These are phyloP conservation scores for Vulpes ferrilata DNA, from an alignment of 2,113 vertebrate genomes.

Conservation along the genomic window DNA sequence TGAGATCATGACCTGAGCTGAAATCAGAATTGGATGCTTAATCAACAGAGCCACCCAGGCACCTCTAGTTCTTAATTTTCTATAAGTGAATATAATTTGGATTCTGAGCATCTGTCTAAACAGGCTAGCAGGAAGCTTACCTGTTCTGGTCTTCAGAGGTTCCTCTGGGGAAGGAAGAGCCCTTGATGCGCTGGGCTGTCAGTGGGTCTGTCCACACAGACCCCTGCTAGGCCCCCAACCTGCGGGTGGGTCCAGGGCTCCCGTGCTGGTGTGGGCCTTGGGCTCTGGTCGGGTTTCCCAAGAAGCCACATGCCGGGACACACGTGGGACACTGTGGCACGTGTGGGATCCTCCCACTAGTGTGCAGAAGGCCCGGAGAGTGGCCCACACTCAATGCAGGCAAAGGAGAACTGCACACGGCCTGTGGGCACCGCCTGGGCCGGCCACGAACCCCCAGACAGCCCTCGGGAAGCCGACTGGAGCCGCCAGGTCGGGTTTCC, in stretches of 20 bases:
- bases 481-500: neutral
- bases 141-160: neutral
- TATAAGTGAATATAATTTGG: neutral
- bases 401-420: neutral
- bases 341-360: neutral
- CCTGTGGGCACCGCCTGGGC: accelerated
- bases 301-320: neutral
- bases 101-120: neutral
- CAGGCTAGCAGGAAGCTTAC: neutral
- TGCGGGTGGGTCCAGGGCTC: neutral
- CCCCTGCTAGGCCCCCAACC: neutral
- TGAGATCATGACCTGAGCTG: neutral
- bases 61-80: neutral
- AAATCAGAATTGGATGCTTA: neutral
- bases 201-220: neutral
- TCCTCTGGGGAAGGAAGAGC: neutral
- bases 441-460: too few species aligned
- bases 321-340: neutral
- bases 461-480: neutral
- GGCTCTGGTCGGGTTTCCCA: neutral
- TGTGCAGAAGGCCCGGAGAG: neutral
- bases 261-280: neutral
- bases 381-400: accelerated
- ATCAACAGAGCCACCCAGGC: neutral
- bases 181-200: accelerated